Conservation (phyloP, 2,113 vertebrate species). For the Bostrychus sinensis region DNA sequence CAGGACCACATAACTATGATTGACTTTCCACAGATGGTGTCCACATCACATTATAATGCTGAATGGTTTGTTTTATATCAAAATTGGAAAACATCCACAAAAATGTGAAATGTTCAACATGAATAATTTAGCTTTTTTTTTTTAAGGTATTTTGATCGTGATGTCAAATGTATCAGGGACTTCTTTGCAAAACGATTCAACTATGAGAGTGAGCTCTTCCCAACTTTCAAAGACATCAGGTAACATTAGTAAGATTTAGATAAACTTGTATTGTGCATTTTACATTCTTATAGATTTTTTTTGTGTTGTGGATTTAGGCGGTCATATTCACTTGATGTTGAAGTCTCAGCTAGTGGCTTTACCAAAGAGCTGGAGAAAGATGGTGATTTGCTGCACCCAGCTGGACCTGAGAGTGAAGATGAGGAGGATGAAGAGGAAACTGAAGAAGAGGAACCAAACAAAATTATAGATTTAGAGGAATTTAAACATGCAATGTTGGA, state of each 20-base stretch:
- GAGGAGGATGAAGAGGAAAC: constrained; percentile 45
- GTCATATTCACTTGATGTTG: constrained; percentile 86
- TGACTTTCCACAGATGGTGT: constrained; percentile 99
- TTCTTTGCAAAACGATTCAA: constrained; percentile 90
- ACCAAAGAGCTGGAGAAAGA: constrained; percentile 88
- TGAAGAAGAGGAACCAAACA: constrained; percentile 35
- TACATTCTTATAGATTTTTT: neutral
- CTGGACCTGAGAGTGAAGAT: constrained; percentile 76
- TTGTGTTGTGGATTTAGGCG: constrained; percentile 70
- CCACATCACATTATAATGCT: constrained; percentile 92
- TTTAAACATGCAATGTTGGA: constrained; percentile 80
- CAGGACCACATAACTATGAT: constrained; percentile 93
- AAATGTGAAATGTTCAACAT: neutral
- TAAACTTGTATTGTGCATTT: neutral
- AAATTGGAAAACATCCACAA: neutral
- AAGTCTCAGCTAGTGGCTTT: constrained; percentile 92
- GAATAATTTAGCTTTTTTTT: neutral
- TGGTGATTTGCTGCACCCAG: constrained; percentile 80
- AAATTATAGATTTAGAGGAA: constrained; percentile 72
- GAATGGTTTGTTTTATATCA: constrained; percentile 85
- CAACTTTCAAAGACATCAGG: constrained; percentile 90
- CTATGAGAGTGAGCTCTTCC: constrained; percentile 95
- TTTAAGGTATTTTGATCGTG: constrained; percentile 95
- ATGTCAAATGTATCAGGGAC: constrained; percentile 92
- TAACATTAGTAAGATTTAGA: constrained; percentile 61